phyloP scores from a whole-genome alignment of 2,113 vertebrate genomes.

The Dasyprocta punctata region DNA sequence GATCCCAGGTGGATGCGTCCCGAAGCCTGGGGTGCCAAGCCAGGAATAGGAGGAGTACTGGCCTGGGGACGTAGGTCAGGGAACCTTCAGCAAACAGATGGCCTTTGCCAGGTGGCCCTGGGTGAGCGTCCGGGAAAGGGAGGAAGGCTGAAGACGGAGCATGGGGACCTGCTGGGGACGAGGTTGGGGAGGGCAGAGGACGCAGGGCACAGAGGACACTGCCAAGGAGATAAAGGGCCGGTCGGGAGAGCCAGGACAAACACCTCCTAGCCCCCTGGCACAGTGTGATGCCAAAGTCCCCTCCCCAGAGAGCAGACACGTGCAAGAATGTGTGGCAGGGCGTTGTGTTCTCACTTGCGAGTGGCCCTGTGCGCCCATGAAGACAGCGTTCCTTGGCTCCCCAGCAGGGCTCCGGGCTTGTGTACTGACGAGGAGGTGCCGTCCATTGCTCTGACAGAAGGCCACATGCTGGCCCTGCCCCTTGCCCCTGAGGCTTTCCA shows the following conservation, averaged over 20 bases:
- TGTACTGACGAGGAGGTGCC: not conserved
- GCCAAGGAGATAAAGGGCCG: not conserved
- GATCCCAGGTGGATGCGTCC: not conserved
- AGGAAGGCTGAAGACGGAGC: not conserved
- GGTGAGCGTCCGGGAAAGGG: not conserved
- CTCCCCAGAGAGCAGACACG: not conserved
- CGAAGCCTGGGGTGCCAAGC: not conserved
- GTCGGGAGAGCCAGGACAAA: not conserved
- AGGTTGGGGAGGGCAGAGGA: not conserved
- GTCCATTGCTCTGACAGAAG: not conserved
- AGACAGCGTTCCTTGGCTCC: not conserved
- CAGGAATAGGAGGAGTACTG: accelerated
- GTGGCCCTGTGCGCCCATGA: not conserved
- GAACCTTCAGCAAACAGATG: not conserved
- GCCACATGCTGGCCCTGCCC: not conserved
- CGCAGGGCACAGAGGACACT: not conserved
- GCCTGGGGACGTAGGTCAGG: not conserved
- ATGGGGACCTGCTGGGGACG: accelerated
- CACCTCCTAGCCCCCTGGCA: not conserved
- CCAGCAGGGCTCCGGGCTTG: not conserved
- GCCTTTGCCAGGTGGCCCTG: not conserved
- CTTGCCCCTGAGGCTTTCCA: not conserved
- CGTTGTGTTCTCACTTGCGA: not conserved
- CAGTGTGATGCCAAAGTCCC: not conserved
- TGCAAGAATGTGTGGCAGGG: not conserved